Evolutionary conservation across 1,140 invertebrate species (phyloP).

Genomic region (Argopecten irradians): DNA sequence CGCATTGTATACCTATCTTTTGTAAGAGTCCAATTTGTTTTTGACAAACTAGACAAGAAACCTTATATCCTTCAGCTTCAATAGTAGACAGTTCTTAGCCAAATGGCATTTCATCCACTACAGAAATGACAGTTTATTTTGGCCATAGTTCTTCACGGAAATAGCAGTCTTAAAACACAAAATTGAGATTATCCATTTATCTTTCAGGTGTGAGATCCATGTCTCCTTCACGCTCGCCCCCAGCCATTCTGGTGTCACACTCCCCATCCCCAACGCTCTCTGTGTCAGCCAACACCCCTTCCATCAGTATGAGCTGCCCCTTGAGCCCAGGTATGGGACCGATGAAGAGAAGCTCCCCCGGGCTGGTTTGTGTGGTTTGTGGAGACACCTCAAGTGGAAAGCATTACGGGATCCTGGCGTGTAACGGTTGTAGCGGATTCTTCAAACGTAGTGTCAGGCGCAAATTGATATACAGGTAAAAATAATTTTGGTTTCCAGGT

Average conservation of each 20-base stretch:
- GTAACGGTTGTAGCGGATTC: conserved; percentile 99
- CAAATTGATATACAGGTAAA: conserved; percentile 98
- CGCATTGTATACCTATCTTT: too few species aligned
- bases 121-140: too few species aligned
- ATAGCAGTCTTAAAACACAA: too few species aligned
- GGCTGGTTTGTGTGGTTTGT: conserved; percentile 90
- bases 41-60: too few species aligned
- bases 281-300: not conserved
- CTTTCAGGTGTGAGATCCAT: not conserved
- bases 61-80: too few species aligned
- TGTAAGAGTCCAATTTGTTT: too few species aligned
- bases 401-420: conserved; percentile 99
- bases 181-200: too few species aligned
- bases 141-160: too few species aligned
- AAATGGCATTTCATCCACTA: too few species aligned
- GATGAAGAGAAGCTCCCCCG: conserved; percentile 67
- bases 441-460: conserved; percentile 98
- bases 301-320: not conserved
- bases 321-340: conserved; percentile 48
- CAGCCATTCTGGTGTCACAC: not conserved
- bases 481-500: not conserved
- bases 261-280: conserved; percentile 3
- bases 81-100: too few species aligned
- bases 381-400: conserved; percentile 98
- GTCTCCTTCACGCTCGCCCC: conserved; percentile 25